Evolutionary conservation across 2,888 invertebrate species (phyloP).

Genomic region (Ophion slaviceki): DNA sequence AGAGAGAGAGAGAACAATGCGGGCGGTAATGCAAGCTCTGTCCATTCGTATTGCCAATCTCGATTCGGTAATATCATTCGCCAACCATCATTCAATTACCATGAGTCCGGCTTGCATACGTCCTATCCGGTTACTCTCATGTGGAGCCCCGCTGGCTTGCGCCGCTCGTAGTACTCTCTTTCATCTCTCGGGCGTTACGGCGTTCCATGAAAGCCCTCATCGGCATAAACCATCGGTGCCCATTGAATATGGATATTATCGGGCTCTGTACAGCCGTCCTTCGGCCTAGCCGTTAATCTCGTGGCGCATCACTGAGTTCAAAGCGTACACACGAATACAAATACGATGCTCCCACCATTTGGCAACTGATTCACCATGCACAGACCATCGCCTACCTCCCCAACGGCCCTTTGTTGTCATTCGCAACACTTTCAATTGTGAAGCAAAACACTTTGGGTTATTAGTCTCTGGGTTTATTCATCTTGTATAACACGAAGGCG

Average conservation of each 20-base stretch:
- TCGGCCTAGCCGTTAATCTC: conserved; percentile 66
- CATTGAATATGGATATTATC: conserved; percentile 77
- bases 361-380: conserved; percentile 24
- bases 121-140: conserved; percentile 17
- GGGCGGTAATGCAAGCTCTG: conserved; percentile 72
- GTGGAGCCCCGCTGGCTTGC: neutral
- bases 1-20: neutral
- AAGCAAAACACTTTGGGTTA: too few species aligned
- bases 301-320: conserved; percentile 31
- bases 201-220: conserved; percentile 62
- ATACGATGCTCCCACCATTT: conserved; percentile 5
- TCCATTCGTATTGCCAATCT: conserved; percentile 77
- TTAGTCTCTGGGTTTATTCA: too few species aligned
- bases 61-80: conserved; percentile 80
- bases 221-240: conserved; percentile 72
- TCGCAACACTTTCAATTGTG: neutral
- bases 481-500: too few species aligned
- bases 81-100: conserved; percentile 79
- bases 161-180: neutral
- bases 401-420: neutral
- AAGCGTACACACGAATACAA: conserved; percentile 35
- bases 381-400: neutral
- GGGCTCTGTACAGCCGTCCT: conserved; percentile 58
- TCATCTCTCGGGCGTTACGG: conserved; percentile 37
- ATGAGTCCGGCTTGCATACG: conserved; percentile 59